A percentile compares a stretch with the other conserved stretches of the same genome.
Evolutionary conservation across 1,140 invertebrate genomes (phyloP).

Genomic region (Littorina saxatilis): DNA sequence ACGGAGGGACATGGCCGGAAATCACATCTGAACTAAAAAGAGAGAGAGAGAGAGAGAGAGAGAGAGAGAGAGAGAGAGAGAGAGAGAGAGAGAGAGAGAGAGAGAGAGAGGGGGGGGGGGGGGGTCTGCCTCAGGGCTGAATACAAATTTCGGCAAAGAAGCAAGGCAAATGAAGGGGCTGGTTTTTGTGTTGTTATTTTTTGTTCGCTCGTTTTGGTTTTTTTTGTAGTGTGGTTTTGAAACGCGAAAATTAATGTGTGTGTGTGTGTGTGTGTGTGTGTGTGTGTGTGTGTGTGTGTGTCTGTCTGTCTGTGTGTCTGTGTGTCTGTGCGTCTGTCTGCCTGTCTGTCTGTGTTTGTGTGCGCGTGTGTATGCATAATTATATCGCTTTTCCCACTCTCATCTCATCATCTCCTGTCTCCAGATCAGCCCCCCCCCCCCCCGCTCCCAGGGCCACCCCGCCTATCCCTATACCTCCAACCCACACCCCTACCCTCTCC

Average conservation of each 20-base stretch:
- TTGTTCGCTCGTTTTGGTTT: no score
- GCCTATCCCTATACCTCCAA: background rate
- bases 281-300: no score
- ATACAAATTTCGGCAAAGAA: no score
- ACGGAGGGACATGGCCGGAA: background rate
- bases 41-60: slow-evolving; percentile 17
- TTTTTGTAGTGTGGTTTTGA: no score
- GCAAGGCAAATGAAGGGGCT: no score
- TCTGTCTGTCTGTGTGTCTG: no score
- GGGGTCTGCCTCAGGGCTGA: no score
- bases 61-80: slow-evolving; percentile 17
- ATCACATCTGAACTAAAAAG: background rate
- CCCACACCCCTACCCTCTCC: background rate
- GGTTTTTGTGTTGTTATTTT: no score
- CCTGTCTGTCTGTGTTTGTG: no score
- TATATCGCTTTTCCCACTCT: background rate
- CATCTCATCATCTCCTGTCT: background rate
- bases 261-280: no score
- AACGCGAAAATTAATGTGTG: no score
- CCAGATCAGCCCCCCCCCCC: background rate
- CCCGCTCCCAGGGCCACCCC: background rate
- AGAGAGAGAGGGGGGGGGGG: background rate
- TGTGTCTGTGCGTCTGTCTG: no score
- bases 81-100: background rate
- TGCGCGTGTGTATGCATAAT: background rate